These are phyloP conservation scores for Drosophila koepferae DNA, from an alignment of 2,888 invertebrate genomes.

Conservation along the genomic window DNA sequence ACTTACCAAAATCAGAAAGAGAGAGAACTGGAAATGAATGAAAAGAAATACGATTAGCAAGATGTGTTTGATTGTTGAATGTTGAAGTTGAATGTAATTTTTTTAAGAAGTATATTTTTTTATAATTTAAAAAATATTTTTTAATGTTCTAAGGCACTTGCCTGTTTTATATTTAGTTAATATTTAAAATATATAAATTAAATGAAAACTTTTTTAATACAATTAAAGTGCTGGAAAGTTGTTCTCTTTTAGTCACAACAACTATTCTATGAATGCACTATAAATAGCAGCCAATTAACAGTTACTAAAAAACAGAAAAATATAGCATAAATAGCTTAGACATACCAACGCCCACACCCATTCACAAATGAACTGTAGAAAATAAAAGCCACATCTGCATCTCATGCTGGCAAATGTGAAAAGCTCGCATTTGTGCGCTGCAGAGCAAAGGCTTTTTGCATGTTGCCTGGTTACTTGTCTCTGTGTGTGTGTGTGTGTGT, in stretches of 20 bases:
- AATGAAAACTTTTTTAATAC: background rate
- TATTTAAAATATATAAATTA: too few species aligned
- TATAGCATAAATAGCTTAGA: background rate
- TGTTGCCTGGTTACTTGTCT: conserved; percentile 8
- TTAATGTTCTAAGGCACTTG: background rate
- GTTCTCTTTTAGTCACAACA: background rate
- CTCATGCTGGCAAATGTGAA: conserved; percentile 11
- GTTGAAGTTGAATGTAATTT: background rate
- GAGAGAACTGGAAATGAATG: background rate
- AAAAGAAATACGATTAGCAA: background rate
- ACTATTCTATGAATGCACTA: background rate
- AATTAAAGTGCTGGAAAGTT: background rate
- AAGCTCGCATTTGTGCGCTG: conserved; percentile 18
- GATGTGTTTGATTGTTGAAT: too few species aligned
- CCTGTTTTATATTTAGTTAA: too few species aligned
- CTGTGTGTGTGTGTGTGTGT: background rate
- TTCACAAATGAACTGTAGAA: background rate
- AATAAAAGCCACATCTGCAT: conserved; percentile 1
- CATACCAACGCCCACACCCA: background rate
- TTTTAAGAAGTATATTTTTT: background rate
- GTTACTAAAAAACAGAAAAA: background rate
- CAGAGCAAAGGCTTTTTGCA: background rate
- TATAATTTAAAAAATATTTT: background rate
- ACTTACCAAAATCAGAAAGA: conserved; percentile 1
- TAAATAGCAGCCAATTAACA: conserved; percentile 41